phyloP scores from a whole-genome alignment of 2,797 vertebrate genomes.

The Sebastes cheni region DNA sequence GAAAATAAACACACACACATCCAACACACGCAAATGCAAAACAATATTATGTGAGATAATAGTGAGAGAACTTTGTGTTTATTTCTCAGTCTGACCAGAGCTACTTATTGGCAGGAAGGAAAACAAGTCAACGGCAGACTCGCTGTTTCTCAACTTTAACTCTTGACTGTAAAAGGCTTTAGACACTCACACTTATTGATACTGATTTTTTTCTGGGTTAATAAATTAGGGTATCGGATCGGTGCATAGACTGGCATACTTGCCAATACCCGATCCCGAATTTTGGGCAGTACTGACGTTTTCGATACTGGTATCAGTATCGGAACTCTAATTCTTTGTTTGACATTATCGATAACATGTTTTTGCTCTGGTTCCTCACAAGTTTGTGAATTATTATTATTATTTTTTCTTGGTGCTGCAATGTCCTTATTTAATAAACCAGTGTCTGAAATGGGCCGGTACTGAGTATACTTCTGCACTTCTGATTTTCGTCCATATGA shows the following conservation, averaged over 20 bases:
- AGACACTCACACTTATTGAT: background rate
- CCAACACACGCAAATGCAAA: background rate
- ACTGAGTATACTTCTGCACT: too few relatives aligned
- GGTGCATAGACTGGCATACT: too few relatives aligned
- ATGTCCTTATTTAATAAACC: too few relatives aligned
- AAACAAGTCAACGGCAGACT: background rate
- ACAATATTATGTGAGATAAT: slow-evolving; percentile 11
- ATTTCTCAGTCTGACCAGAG: background rate
- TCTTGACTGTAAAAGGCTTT: background rate
- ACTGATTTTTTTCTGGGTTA: too few relatives aligned
- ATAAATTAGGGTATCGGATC: too few relatives aligned
- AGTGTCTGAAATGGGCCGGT: too few relatives aligned
- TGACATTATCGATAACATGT: background rate
- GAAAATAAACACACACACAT: slow-evolving; percentile 3
- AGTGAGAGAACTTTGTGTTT: background rate
- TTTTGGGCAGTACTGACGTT: too few relatives aligned
- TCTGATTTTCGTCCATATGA: too few relatives aligned
- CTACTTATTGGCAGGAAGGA: background rate
- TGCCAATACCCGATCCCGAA: accelerated
- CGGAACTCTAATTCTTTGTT: background rate
- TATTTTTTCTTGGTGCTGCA: too few relatives aligned
- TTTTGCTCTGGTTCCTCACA: background rate
- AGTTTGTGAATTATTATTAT: too few relatives aligned
- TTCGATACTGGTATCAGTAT: too few relatives aligned
- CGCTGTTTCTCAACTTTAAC: background rate